Evolutionary conservation across 2,797 vertebrate species (phyloP).

Genomic region (Pygocentrus nattereri): DNA sequence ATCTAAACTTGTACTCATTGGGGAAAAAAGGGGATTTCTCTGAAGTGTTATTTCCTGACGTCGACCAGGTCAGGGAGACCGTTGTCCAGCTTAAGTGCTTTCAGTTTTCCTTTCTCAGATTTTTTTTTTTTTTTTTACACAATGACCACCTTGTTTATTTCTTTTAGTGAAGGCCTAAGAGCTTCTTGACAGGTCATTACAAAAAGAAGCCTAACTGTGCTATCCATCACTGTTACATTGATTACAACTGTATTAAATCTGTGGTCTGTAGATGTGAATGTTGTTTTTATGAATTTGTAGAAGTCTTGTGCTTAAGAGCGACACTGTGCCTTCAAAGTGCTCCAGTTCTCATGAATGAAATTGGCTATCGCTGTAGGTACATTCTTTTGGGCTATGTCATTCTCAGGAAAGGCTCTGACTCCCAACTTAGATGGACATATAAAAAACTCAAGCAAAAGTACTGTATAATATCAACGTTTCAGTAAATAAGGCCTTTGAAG

Average conservation of each 20-base stretch:
- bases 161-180: neutral
- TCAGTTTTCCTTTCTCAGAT: constrained; percentile 2
- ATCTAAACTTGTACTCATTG: neutral
- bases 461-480: no score
- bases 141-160: neutral
- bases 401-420: no score
- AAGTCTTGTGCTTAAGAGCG: no score
- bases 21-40: neutral
- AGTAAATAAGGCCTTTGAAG: no score
- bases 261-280: neutral
- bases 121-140: no score
- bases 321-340: no score
- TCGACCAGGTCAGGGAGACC: neutral
- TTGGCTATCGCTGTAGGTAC: no score
- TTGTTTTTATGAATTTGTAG: neutral
- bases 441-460: no score
- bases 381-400: no score
- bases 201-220: neutral
- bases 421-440: no score
- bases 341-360: no score
- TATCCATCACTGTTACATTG: neutral
- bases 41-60: neutral
- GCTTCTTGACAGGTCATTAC: neutral
- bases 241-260: neutral
- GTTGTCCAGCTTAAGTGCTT: neutral